These are phyloP conservation scores for Trypoxylon attenuatum DNA, from an alignment of 2,888 invertebrate genomes.

Conservation along the genomic window DNA sequence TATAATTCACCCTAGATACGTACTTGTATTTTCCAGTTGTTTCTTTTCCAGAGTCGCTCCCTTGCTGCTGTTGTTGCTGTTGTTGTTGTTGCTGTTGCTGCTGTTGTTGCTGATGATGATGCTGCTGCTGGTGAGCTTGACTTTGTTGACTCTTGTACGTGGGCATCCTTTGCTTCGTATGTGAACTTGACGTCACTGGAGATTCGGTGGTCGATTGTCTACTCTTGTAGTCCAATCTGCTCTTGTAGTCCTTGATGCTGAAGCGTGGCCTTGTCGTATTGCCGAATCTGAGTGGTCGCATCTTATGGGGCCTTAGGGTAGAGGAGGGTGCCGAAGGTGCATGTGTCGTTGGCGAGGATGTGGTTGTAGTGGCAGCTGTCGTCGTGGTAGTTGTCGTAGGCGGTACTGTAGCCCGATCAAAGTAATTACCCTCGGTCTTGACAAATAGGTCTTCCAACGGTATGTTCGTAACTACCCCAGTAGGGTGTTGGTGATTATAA, in stretches of 20 bases:
- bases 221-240: slow-evolving; percentile 76
- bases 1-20: slow-evolving; percentile 61
- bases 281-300: slow-evolving; percentile 66
- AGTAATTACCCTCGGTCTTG: slow-evolving; percentile 58
- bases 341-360: slow-evolving; percentile 24
- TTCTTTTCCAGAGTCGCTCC: slow-evolving; percentile 44
- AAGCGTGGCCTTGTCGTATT: slow-evolving; percentile 81
- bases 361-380: slow-evolving; percentile 40
- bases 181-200: slow-evolving; percentile 12
- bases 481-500: slow-evolving; percentile 26
- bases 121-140: no score
- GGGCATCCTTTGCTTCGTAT: slow-evolving; percentile 36
- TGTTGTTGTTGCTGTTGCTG: slow-evolving; percentile 6
- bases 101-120: not conserved
- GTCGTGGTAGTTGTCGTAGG: slow-evolving; percentile 38
- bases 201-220: slow-evolving; percentile 56
- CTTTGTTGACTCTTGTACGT: slow-evolving; percentile 8
- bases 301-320: slow-evolving; percentile 57
- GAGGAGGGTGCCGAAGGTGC: slow-evolving; percentile 30
- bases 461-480: slow-evolving; percentile 39
- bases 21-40: slow-evolving; percentile 65
- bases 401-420: slow-evolving; percentile 38
- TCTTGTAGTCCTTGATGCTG: slow-evolving; percentile 86
- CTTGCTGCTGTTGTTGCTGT: slow-evolving; percentile 22
- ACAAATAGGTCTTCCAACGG: slow-evolving; percentile 63